phyloP scores from a whole-genome alignment of 2,888 invertebrate species.

The Drosophila prostipennis region DNA sequence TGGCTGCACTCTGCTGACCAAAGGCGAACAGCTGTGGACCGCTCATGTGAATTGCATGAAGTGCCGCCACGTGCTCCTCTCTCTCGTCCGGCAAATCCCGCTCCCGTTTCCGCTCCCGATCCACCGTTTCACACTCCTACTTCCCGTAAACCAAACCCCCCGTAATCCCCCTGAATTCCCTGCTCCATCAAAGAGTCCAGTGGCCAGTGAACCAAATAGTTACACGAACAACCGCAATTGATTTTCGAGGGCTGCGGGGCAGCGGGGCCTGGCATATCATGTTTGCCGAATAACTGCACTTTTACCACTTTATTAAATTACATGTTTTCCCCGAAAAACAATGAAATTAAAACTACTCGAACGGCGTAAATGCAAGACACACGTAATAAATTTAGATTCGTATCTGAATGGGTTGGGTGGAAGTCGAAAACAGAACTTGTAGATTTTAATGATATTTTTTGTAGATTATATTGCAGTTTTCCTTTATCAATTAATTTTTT shows the following conservation, averaged over 20 bases:
- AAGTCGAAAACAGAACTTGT: background rate
- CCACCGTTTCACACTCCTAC: slow-evolving; percentile 3
- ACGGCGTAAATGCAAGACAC: slow-evolving; percentile 10
- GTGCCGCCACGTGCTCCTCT: slow-evolving; percentile 66
- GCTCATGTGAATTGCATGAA: slow-evolving; percentile 75
- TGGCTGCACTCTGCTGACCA: slow-evolving; percentile 38
- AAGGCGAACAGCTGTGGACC: slow-evolving; percentile 57
- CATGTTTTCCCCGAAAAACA: slow-evolving; percentile 26
- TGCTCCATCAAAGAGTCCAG: slow-evolving; percentile 7
- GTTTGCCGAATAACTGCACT: slow-evolving; percentile 43
- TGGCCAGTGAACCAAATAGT: slow-evolving; percentile 39
- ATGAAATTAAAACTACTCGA: slow-evolving; percentile 26
- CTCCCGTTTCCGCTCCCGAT: slow-evolving; percentile 2
- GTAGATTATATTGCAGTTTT: too few species aligned
- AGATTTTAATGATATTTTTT: background rate
- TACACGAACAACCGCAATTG: slow-evolving; percentile 66
- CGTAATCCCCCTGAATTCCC: background rate
- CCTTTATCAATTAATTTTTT: too few species aligned
- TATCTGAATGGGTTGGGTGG: background rate
- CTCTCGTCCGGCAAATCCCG: slow-evolving; percentile 10
- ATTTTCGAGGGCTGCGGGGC: slow-evolving; percentile 49
- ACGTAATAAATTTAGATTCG: slow-evolving; percentile 23
- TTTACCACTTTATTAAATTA: slow-evolving; percentile 70
- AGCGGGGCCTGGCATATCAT: slow-evolving; percentile 28
- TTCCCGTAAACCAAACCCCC: background rate